Base-by-base conservation (phyloP, 2,797 vertebrate genomes). In the Labeo calbasu region DNA sequence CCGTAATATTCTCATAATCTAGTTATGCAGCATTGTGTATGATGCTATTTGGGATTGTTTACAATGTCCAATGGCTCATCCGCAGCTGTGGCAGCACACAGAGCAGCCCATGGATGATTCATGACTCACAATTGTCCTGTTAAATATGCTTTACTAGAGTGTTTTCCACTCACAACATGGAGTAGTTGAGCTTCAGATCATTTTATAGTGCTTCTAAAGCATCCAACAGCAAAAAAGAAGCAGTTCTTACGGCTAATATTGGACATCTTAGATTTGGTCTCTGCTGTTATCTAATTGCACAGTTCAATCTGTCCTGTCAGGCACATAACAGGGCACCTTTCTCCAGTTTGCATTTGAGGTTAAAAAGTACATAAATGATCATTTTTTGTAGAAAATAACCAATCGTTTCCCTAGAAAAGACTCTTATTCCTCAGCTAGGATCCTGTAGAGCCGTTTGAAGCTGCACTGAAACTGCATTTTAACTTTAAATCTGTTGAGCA, bases 21-120 rank as follows among this genome's bases (percentile, higher is more conserved):
- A 43, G 28, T 82, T 82, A 51, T 65, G 17, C 32, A 55, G 71
- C 48, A 55, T 83, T 55, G 63, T 77, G 15, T 77, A 68, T 77
- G 72, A 83, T 46, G 15, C n/a, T 19, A 57, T 77, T 57, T 19
- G 51, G 2, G n/a, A 55, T 68, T 77, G 48, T 77, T 77, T 77
- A 21, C 32, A 28, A 69, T 51, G 50, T 65, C 17, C 36, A 68
- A 43, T 66, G 14, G n/a, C 21, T 61, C 11, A n/a, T 57, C 11
- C 61, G 66, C 28, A 76, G 80, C 19, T 63, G 43, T 75, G 57
- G 19, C 71, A 36, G 15, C 15, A n/a, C 50, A 77, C 48, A 68
- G 48, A 76, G 11, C 15, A 13, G 4, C 36, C 28, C 21, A 68
- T 17, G 48, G 28, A 36, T 75, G 81, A 65, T 75, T 21, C 5